phyloP scores from a whole-genome alignment of 2,113 vertebrate genomes.

The Mormoops blainvillei region DNA sequence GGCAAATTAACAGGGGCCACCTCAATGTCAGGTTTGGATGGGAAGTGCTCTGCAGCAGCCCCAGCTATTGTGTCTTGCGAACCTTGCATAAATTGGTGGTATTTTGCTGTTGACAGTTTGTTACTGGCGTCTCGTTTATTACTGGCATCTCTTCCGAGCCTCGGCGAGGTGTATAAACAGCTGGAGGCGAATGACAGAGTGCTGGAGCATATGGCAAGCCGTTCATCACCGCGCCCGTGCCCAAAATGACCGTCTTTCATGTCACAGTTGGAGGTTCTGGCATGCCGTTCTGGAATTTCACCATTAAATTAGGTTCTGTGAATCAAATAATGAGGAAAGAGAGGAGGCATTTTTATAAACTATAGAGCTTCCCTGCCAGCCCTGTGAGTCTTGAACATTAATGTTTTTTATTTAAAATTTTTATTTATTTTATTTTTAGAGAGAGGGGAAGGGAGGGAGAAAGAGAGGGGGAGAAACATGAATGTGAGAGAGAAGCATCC shows the following conservation, averaged over 20 bases:
- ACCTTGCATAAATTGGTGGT: neutral
- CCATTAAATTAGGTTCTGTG: conserved; percentile 38
- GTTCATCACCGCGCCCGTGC: neutral
- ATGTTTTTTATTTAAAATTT: neutral
- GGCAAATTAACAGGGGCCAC: neutral
- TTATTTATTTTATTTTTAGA: no score
- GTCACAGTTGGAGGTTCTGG: neutral
- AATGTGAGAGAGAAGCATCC: no score
- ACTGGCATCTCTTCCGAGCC: neutral
- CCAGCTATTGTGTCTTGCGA: neutral
- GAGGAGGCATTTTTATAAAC: neutral
- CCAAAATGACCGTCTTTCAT: conserved; percentile 30
- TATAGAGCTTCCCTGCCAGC: neutral
- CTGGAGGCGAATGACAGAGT: conserved; percentile 52
- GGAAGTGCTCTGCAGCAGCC: neutral
- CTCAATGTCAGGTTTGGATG: neutral
- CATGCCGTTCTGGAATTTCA: neutral
- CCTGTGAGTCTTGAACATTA: neutral
- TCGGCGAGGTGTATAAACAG: neutral
- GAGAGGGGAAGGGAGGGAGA: no score
- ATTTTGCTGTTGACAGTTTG: neutral
- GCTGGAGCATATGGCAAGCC: conserved; percentile 12
- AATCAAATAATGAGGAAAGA: conserved; percentile 16
- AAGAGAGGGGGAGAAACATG: no score
- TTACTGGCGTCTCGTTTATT: neutral